Base-by-base conservation (phyloP, 1,140 invertebrate species). In the Aphelinus certus region DNA sequence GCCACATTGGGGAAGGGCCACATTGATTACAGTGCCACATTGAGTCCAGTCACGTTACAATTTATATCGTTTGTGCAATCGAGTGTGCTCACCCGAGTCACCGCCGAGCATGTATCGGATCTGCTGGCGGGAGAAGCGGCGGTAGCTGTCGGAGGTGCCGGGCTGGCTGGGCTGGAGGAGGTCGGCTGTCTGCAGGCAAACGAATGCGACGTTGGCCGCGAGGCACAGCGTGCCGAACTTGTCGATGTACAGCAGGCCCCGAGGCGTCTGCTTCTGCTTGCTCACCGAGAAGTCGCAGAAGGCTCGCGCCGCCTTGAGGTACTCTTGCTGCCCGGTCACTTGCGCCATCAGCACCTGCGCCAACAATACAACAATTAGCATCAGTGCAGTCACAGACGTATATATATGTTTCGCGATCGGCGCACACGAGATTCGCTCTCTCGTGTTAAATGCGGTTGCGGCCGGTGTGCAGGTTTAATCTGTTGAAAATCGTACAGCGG, bases 41-140 rank as follows among this genome's bases (percentile, higher is more conserved):
- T 26, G 26, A 26, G 26, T 26, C 26, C 26, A 26, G 26, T 26
- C 26, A 26, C 26, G 26, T 26, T 26, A 26, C 26, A 26, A 26
- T 26, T 26, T 26, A 26, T 26, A 26, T 26, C 26, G 26, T 26
- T 26, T 26, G 26, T 26, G 26, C 26, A 26, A 26, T 26, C 26
- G 26, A 26, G 26, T 26, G 26, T 26, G 26, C 26, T 26, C 26
- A 26, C 26, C 26, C 26, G 26, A 26, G 26, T 26, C 26, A 71
- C 89, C 87, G 1, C 92, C 92, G 0, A 93, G 84, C 73, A 91
- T 90, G 81, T 92, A 93, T 77, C 90, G 81, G 60, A 93, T 90
- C 83, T 93, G 92, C 76, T 88, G 80, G 78, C 88, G 87, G 6
- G 91, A 92, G 81, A 92, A 92, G 69, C 87, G 79, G 43, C 88